Conservation (phyloP, 1,140 invertebrate genomes). For the Plodia interpunctella region DNA sequence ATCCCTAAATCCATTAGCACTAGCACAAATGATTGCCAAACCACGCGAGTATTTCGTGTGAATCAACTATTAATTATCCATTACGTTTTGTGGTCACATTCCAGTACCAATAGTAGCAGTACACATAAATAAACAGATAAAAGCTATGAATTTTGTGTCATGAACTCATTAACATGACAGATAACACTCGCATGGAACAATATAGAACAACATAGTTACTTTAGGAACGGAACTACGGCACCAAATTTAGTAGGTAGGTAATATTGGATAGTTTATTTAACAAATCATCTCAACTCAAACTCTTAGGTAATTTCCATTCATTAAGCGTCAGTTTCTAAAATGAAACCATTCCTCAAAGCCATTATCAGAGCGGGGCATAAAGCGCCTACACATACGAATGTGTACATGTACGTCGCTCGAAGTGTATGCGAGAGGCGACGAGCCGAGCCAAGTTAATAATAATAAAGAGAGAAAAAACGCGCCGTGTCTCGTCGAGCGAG, state of each 20-base stretch:
- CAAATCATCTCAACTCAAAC: constrained; percentile 12
- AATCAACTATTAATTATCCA: background rate
- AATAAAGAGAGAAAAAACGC: constrained; percentile 66
- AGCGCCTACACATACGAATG: constrained; percentile 13
- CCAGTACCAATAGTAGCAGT: background rate
- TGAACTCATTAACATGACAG: background rate
- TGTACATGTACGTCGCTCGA: constrained; percentile 18
- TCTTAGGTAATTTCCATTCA: constrained; percentile 20
- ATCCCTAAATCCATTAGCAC: too few relatives aligned
- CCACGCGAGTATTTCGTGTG: background rate
- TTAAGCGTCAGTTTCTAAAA: constrained; percentile 21
- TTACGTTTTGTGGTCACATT: constrained; percentile 4
- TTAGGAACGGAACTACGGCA: too few relatives aligned
- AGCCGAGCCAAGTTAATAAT: constrained; percentile 53
- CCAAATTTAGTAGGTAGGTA: too few relatives aligned
- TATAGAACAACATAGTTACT: background rate
- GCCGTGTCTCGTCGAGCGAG: constrained; percentile 35
- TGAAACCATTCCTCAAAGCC: constrained; percentile 12
- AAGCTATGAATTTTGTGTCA: constrained; percentile 7
- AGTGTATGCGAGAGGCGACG: constrained; percentile 25
- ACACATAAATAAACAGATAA: constrained; percentile 3
- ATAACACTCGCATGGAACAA: background rate
- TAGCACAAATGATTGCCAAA: background rate
- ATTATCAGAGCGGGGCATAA: constrained; percentile 18
- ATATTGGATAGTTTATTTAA: too few relatives aligned